Conservation (phyloP, 2,888 invertebrate species). For the Drosophila antonietae region DNA sequence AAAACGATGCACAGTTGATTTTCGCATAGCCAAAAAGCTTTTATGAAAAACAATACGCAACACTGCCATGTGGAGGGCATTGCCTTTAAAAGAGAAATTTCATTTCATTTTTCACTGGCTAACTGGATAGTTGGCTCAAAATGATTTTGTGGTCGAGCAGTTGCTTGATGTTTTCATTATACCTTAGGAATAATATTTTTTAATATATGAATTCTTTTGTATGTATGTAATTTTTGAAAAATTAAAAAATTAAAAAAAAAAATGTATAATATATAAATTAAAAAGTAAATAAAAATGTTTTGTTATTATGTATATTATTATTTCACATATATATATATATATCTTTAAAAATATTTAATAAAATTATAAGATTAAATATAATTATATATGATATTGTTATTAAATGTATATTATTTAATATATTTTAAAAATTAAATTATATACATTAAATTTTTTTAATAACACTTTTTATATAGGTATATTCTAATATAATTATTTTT, state of each 20-base stretch:
- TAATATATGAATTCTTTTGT: not conserved
- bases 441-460: not conserved
- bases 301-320: no score
- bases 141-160: constrained; percentile 4
- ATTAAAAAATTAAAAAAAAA: no score
- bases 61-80: not conserved
- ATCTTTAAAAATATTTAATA: not conserved
- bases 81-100: not conserved
- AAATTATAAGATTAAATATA: no score
- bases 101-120: constrained; percentile 6
- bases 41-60: constrained; percentile 9
- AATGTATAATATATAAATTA: not conserved
- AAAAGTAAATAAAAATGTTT: not conserved
- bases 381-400: no score
- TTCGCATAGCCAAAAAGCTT: constrained; percentile 6
- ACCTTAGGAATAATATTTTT: not conserved
- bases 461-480: no score
- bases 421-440: no score
- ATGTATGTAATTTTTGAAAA: not conserved
- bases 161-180: constrained; percentile 7
- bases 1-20: not conserved
- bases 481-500: no score
- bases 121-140: constrained; percentile 1
- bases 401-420: no score
- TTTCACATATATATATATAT: no score